phyloP scores from a whole-genome alignment of 2,113 vertebrate species.

The Tragelaphus scriptus region DNA sequence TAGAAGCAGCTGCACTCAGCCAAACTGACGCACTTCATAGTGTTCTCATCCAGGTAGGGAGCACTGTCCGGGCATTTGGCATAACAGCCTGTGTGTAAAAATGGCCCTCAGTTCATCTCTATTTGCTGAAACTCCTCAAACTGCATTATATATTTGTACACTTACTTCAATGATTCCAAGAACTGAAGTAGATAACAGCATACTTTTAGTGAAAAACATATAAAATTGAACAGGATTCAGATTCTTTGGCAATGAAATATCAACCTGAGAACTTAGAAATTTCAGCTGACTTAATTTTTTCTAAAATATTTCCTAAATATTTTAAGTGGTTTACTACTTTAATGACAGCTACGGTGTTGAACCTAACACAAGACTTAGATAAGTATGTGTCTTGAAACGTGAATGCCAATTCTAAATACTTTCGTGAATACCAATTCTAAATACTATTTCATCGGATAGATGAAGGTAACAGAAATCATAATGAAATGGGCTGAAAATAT shows the following conservation, averaged over 20 bases:
- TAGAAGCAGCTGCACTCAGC: conserved; percentile 83
- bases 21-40: conserved; percentile 79
- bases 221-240: not conserved
- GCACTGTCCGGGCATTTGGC: conserved; percentile 82
- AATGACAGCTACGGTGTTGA: not conserved
- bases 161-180: not conserved
- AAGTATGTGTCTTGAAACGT: not conserved
- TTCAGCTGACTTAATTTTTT: not conserved
- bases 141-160: not conserved
- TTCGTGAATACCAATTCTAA: not conserved
- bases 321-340: not conserved
- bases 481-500: not conserved
- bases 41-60: conserved; percentile 87
- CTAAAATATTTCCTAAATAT: not conserved
- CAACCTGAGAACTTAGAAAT: not conserved
- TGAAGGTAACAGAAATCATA: not conserved
- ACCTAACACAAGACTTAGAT: not conserved
- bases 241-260: not conserved
- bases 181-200: not conserved
- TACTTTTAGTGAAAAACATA: not conserved
- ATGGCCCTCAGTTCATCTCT: not conserved
- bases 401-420: not conserved
- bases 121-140: not conserved
- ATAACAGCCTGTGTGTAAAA: conserved; percentile 83
- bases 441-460: not conserved